Percentiles rank a stretch among this genome's conserved stretches.
These are phyloP conservation scores for Prinia subflava DNA, from an alignment of 2,113 vertebrate species.

Conservation along the genomic window DNA sequence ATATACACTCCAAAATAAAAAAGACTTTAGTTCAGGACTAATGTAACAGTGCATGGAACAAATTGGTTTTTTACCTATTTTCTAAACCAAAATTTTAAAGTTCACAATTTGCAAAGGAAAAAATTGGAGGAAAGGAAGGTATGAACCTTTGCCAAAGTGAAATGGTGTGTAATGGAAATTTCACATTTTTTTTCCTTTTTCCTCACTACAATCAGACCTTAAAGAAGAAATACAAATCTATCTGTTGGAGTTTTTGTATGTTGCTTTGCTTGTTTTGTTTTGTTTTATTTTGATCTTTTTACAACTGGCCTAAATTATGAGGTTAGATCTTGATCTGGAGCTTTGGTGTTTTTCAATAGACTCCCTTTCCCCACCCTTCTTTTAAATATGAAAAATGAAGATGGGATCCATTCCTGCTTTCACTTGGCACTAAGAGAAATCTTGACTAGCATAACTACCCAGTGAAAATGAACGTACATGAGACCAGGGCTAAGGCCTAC, in stretches of 20 bases:
- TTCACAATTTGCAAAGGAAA: not conserved
- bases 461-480: not conserved
- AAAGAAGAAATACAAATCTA: not conserved
- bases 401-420: not conserved
- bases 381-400: not conserved
- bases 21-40: not conserved
- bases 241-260: fast-evolving
- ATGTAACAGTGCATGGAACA: not conserved
- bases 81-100: not conserved
- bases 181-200: not conserved
- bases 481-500: not conserved
- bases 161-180: not conserved
- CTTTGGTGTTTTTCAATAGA: not conserved
- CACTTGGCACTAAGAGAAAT: not conserved
- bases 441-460: not conserved
- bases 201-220: not conserved
- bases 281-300: not conserved
- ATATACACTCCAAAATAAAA: not conserved
- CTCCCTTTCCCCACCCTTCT: not conserved
- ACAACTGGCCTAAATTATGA: not conserved
- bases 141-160: not conserved
- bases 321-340: not conserved
- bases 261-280: not conserved
- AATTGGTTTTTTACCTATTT: not conserved
- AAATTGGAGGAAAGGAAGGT: not conserved